Evolutionary conservation across 92 coral and sea anemone genomes (phyloP).

Genomic region (Porites cylindrica): DNA sequence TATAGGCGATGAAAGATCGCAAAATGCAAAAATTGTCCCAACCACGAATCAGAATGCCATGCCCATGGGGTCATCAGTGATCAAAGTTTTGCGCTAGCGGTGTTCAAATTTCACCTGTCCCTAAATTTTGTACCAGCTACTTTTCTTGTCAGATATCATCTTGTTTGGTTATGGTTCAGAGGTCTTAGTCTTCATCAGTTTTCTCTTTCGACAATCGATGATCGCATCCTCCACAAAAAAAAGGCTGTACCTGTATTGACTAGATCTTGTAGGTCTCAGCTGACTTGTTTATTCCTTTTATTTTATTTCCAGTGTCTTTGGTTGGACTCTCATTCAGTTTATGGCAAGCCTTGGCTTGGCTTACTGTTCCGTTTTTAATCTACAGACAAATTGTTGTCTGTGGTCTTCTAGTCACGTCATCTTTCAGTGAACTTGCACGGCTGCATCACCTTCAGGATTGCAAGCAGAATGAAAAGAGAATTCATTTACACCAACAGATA

Average conservation of each 20-base stretch:
- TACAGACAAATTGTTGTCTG: conserved; percentile 38
- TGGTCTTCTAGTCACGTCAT: not conserved
- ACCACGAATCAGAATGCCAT: too few relatives aligned
- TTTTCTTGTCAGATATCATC: too few relatives aligned
- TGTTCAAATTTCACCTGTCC: too few relatives aligned
- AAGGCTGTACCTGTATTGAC: not conserved
- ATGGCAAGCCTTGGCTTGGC: conserved; percentile 33
- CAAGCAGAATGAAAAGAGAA: not conserved
- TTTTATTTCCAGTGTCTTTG: conserved; percentile 7
- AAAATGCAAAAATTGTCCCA: too few relatives aligned
- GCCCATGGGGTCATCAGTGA: too few relatives aligned
- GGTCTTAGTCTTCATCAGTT: too few relatives aligned
- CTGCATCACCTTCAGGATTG: not conserved
- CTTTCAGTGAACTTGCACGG: conserved; percentile 22
- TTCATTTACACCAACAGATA: not conserved
- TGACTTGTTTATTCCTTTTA: not conserved
- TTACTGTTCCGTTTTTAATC: conserved; percentile 26
- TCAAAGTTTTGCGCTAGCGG: too few relatives aligned
- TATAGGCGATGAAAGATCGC: too few relatives aligned
- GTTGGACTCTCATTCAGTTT: conserved; percentile 29
- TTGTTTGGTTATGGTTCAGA: too few relatives aligned
- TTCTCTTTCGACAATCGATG: too few relatives aligned
- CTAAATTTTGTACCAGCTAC: too few relatives aligned
- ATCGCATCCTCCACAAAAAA: not conserved
- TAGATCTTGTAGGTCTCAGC: not conserved